Conservation (phyloP, 1,140 invertebrate genomes). For the Brachionus plicatilis region DNA sequence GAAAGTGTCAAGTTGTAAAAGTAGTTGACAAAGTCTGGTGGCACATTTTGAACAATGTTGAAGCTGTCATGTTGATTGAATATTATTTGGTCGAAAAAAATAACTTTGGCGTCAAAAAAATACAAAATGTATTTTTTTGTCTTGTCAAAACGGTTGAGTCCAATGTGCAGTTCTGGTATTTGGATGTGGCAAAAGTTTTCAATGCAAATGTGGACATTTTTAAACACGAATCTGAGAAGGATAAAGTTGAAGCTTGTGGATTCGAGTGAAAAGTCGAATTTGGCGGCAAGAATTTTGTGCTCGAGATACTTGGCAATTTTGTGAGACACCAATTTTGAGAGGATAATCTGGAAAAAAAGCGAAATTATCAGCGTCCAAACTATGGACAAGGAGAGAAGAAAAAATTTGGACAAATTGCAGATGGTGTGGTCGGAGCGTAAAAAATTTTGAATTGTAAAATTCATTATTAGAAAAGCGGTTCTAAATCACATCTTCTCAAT, state of each 20-base stretch:
- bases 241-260: background rate
- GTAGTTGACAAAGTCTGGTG: background rate
- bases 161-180: background rate
- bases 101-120: background rate
- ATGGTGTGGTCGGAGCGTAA: background rate
- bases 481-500: background rate
- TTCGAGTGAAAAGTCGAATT: background rate
- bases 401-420: background rate
- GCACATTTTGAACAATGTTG: background rate
- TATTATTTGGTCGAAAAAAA: background rate
- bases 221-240: background rate
- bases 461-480: background rate
- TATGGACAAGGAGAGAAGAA: background rate
- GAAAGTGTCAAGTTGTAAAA: background rate
- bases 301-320: background rate
- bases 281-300: background rate
- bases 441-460: background rate
- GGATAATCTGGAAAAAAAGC: background rate
- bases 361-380: background rate
- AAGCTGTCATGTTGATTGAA: background rate
- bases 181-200: conserved; percentile 4
- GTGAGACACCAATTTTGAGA: background rate
- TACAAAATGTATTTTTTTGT: background rate
- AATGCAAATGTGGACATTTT: background rate
- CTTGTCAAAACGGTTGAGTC: background rate